phyloP scores from a whole-genome alignment of 2,113 vertebrate species.

The Conger conger region DNA sequence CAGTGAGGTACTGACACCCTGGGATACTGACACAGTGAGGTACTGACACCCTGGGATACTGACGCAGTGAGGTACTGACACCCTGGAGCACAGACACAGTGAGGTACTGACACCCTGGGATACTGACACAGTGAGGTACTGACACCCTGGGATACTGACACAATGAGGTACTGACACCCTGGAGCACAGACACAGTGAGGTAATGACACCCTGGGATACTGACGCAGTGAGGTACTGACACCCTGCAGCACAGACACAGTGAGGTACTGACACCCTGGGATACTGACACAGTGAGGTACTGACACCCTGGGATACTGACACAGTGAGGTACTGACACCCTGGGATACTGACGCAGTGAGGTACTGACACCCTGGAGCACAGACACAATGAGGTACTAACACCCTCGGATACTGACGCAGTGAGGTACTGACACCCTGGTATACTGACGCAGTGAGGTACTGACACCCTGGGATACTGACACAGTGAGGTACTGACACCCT shows the following conservation, averaged over 20 bases:
- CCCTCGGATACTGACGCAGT: no score
- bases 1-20: no score
- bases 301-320: background rate
- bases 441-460: no score
- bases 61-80: no score
- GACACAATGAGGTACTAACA: background rate
- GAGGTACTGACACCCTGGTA: no score
- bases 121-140: background rate
- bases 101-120: conserved; percentile 66
- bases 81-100: no score
- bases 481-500: no score
- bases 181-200: background rate
- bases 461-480: no score
- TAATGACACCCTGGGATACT: background rate
- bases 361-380: background rate
- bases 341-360: background rate
- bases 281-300: background rate
- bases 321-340: no score
- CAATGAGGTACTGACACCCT: background rate
- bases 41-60: background rate
- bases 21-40: no score
- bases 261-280: background rate
- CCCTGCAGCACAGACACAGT: no score
- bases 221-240: background rate
- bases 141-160: background rate